Evolutionary conservation across 2,888 invertebrate species (phyloP).

Genomic region (Epinotia demarniana): DNA sequence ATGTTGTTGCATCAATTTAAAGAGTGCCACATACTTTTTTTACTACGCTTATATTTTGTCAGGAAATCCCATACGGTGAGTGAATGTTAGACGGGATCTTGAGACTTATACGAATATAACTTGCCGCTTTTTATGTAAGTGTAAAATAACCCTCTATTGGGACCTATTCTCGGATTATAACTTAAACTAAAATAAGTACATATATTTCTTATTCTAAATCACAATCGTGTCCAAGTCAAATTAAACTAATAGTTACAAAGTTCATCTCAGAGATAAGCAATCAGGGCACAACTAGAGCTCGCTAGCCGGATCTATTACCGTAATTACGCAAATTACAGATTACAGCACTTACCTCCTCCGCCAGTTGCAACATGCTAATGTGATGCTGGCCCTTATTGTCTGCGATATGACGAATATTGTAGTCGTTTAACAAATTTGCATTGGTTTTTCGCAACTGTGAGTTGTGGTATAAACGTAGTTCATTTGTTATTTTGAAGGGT

Average conservation of each 20-base stretch:
- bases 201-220: neutral
- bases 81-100: too few species aligned
- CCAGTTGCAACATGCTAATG: constrained; percentile 30
- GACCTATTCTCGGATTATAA: neutral
- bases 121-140: too few species aligned
- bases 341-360: constrained; percentile 44
- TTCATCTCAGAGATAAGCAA: constrained; percentile 27
- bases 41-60: too few species aligned
- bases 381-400: constrained; percentile 31
- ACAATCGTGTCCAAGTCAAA: neutral
- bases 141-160: too few species aligned
- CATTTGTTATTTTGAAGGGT: neutral
- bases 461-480: neutral
- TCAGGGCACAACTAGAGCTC: constrained; percentile 3
- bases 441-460: neutral
- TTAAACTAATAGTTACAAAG: constrained; percentile 1
- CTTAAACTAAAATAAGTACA: neutral
- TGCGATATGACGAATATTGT: constrained; percentile 18
- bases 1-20: too few species aligned
- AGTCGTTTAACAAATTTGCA: neutral
- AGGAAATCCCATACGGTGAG: too few species aligned
- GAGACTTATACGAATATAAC: too few species aligned
- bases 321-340: constrained; percentile 58
- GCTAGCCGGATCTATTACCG: constrained; percentile 53
- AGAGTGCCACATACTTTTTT: too few species aligned